Conservation (phyloP, 2,888 invertebrate genomes). For the Sesamia inferens region DNA sequence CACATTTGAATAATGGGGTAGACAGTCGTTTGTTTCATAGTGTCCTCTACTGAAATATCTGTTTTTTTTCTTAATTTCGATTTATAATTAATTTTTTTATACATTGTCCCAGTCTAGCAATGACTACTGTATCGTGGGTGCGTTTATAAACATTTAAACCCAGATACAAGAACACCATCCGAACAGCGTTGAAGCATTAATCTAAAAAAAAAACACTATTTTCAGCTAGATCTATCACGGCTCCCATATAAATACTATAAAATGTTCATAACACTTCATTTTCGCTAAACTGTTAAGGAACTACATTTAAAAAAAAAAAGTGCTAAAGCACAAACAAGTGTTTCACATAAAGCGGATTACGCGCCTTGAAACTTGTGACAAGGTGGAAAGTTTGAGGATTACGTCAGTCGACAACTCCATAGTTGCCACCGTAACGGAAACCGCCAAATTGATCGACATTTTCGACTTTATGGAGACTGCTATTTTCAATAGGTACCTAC, state of each 20-base stretch:
- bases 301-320: conserved; percentile 21
- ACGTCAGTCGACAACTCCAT: conserved; percentile 33
- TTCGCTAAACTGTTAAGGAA: conserved; percentile 23
- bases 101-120: too few relatives aligned
- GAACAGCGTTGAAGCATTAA: too few relatives aligned
- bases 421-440: conserved; percentile 14
- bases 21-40: conserved; percentile 53
- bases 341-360: conserved; percentile 41
- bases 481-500: conserved; percentile 2
- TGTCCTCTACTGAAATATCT: conserved; percentile 36
- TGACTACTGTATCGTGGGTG: too few relatives aligned
- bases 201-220: conserved; percentile 16
- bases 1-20: conserved; percentile 61
- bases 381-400: conserved; percentile 46
- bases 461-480: conserved; percentile 25
- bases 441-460: conserved; percentile 36
- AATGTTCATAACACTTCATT: conserved; percentile 44
- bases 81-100: conserved; percentile 11
- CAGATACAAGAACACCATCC: too few relatives aligned
- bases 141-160: too few relatives aligned
- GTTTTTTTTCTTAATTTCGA: too few relatives aligned
- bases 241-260: conserved; percentile 41
- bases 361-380: conserved; percentile 47
- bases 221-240: conserved; percentile 44
- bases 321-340: conserved; percentile 23